Conservation (phyloP, 2,113 vertebrate species). For the Phasianus colchicus region DNA sequence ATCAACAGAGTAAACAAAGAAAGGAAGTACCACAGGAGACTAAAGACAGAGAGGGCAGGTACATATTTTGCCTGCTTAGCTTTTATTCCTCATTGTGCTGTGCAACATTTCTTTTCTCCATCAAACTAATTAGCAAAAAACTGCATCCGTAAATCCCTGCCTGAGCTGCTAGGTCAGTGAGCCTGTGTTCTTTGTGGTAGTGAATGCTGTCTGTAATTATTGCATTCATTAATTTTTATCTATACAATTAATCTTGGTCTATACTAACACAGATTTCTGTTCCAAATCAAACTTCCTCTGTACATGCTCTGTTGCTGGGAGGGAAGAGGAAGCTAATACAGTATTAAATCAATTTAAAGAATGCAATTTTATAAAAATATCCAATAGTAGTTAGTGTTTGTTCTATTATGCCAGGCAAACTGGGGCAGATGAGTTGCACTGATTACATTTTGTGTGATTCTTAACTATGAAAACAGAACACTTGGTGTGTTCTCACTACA, state of each 20-base stretch:
- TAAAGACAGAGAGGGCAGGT: not conserved
- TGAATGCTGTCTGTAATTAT: constrained; percentile 2
- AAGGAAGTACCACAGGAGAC: not conserved
- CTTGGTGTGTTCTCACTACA: not conserved
- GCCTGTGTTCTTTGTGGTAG: not conserved
- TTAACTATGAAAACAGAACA: not conserved
- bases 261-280: constrained; percentile 6
- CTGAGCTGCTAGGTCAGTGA: constrained; percentile 1
- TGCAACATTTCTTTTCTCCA: not conserved
- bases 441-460: not conserved
- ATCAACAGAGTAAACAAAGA: not conserved
- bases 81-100: constrained; percentile 1
- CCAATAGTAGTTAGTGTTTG: not conserved
- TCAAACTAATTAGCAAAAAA: not conserved
- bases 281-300: not conserved
- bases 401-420: not conserved
- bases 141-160: not conserved
- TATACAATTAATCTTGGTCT: not conserved
- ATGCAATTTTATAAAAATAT: not conserved
- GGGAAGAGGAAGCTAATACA: not conserved
- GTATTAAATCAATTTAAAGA: not conserved
- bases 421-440: not conserved
- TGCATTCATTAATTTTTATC: constrained; percentile 39
- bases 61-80: not conserved
- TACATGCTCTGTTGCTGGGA: not conserved